Conservation (phyloP, 2,888 invertebrate species). For the Zaprionus obscuricornis region DNA sequence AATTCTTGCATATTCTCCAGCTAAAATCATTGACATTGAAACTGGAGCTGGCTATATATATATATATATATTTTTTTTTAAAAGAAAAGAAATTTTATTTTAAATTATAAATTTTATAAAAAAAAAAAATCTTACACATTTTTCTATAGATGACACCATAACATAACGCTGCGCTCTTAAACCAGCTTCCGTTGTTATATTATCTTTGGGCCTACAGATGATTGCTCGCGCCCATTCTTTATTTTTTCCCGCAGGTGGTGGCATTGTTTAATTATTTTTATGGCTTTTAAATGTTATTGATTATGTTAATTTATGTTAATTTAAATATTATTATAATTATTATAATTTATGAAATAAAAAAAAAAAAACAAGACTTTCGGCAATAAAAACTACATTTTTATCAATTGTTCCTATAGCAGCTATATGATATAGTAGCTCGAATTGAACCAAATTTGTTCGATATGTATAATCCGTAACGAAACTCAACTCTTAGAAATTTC, state of each 20-base stretch:
- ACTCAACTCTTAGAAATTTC: no score
- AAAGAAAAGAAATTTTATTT: background rate
- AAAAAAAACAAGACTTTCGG: no score
- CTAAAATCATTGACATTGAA: constrained; percentile 53
- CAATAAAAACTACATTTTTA: no score
- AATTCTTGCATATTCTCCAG: constrained; percentile 62
- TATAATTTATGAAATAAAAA: no score
- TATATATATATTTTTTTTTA: no score
- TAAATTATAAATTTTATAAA: no score
- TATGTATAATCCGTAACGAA: no score
- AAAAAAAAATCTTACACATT: constrained; percentile 66
- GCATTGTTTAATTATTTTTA: background rate
- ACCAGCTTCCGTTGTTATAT: constrained; percentile 56
- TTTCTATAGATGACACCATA: constrained; percentile 58
- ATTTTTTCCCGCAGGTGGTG: constrained; percentile 4
- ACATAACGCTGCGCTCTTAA: constrained; percentile 27
- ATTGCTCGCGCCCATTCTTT: constrained; percentile 60
- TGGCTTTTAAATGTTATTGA: background rate
- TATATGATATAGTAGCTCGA: no score
- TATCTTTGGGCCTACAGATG: constrained; percentile 57
- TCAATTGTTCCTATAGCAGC: no score
- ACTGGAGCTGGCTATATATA: constrained; percentile 34
- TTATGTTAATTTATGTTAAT: no score
- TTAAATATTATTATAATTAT: no score
- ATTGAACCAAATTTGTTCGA: no score